Evolutionary conservation across 2,888 invertebrate genomes (phyloP).

Genomic region (Hypsopygia costalis): DNA sequence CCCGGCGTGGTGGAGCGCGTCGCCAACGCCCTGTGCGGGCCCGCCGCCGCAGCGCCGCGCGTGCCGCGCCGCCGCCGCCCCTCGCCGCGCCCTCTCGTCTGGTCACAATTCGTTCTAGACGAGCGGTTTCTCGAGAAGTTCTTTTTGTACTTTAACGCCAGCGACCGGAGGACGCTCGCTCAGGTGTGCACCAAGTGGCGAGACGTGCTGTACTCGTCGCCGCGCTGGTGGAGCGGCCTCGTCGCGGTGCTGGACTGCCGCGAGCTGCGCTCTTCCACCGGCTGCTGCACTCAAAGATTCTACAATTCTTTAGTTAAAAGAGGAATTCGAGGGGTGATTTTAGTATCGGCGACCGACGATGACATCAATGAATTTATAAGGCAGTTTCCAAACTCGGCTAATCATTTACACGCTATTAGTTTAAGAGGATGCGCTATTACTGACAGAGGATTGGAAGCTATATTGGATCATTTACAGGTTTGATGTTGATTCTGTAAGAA

Average conservation of each 20-base stretch:
- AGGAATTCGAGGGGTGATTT: constrained; percentile 91
- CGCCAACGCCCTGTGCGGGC: constrained; percentile 92
- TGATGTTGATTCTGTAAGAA: constrained; percentile 22
- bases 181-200: constrained; percentile 94
- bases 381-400: constrained; percentile 90
- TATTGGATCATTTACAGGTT: constrained; percentile 93
- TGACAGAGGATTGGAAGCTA: constrained; percentile 93
- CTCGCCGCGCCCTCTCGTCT: constrained; percentile 81
- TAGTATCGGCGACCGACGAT: constrained; percentile 93
- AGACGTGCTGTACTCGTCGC: constrained; percentile 91
- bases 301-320: constrained; percentile 91
- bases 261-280: constrained; percentile 84
- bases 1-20: constrained; percentile 91
- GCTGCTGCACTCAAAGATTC: constrained; percentile 79
- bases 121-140: constrained; percentile 92
- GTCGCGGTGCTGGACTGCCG: constrained; percentile 93
- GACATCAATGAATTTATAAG: constrained; percentile 93
- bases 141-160: constrained; percentile 90
- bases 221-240: constrained; percentile 93
- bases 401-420: constrained; percentile 91
- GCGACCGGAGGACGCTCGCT: constrained; percentile 89
- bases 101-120: constrained; percentile 90
- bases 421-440: constrained; percentile 94
- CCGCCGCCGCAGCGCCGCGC: constrained; percentile 64
- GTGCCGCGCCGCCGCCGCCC: constrained; percentile 68